These are phyloP conservation scores for Melanerpes formicivorus DNA, from an alignment of 2,113 vertebrate species.

Conservation along the genomic window DNA sequence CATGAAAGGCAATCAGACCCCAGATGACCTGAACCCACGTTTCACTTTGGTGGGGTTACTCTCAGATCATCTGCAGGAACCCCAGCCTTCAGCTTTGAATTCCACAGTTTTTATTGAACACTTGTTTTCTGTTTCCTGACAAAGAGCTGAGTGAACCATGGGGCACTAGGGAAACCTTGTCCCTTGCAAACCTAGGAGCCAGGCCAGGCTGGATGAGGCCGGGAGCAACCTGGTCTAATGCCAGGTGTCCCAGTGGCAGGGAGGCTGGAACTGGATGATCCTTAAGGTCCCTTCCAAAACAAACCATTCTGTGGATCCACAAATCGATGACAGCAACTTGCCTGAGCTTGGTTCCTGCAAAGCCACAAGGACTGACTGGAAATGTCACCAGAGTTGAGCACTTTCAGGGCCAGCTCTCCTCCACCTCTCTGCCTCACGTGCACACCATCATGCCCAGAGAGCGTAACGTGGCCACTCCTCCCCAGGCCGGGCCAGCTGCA, in stretches of 20 bases:
- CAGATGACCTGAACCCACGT: background rate
- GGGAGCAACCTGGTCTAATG: too few relatives aligned
- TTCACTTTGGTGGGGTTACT: background rate
- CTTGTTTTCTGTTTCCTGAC: background rate
- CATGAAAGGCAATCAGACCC: background rate
- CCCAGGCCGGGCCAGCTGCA: background rate
- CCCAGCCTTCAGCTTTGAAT: background rate
- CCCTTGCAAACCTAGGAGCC: background rate
- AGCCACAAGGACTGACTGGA: background rate
- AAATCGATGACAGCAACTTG: too few relatives aligned
- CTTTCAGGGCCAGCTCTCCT: background rate
- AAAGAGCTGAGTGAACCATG: background rate
- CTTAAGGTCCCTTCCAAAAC: too few relatives aligned
- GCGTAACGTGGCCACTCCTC: accelerated
- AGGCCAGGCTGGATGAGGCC: background rate
- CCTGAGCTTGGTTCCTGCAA: background rate
- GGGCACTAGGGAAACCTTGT: background rate
- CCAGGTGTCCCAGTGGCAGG: too few relatives aligned
- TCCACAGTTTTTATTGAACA: background rate
- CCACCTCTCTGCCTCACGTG: accelerated
- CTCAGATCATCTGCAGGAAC: background rate
- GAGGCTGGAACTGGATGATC: too few relatives aligned
- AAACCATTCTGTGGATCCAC: too few relatives aligned
- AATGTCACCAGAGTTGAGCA: accelerated
- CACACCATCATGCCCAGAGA: background rate